Evolutionary conservation across 2,888 invertebrate genomes (phyloP).

Genomic region (Sarcophaga carnaria): DNA sequence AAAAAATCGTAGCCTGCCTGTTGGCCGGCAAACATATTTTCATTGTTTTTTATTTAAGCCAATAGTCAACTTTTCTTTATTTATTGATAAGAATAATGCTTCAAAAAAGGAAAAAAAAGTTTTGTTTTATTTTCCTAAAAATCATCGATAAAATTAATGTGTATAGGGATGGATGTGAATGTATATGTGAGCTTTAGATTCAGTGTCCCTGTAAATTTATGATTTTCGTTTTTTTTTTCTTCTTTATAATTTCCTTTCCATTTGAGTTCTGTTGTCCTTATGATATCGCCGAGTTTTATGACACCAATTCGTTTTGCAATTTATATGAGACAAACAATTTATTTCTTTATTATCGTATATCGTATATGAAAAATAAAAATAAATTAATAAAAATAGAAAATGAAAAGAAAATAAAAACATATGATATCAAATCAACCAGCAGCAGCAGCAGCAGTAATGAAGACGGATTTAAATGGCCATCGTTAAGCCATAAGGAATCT

Average conservation of each 20-base stretch:
- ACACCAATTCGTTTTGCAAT: slow-evolving; percentile 75
- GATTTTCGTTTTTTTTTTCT: slow-evolving; percentile 65
- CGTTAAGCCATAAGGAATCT: slow-evolving; percentile 34
- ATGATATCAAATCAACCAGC: not conserved
- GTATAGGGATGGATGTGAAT: not conserved
- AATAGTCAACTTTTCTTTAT: slow-evolving; percentile 26
- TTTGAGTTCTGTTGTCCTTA: slow-evolving; percentile 9
- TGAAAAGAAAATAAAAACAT: not conserved
- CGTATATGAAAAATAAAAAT: slow-evolving; percentile 1
- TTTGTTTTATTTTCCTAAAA: not conserved
- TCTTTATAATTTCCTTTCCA: not conserved
- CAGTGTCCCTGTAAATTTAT: slow-evolving; percentile 70
- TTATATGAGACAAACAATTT: slow-evolving; percentile 71
- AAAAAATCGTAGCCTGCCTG: not conserved
- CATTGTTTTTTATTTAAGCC: not conserved
- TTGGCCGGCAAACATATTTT: slow-evolving; percentile 11
- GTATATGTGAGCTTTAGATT: slow-evolving; percentile 1
- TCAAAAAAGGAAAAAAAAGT: not conserved
- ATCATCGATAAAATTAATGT: not conserved
- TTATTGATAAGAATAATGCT: slow-evolving; percentile 53
- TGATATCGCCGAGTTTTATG: slow-evolving; percentile 72
- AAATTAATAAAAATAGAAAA: slow-evolving; percentile 5
- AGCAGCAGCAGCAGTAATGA: not conserved
- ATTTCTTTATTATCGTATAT: slow-evolving; percentile 51
- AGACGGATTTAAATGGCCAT: slow-evolving; percentile 22